phyloP scores from a whole-genome alignment of 2,888 invertebrate species.

The Caenorhabditis doughertyi region DNA sequence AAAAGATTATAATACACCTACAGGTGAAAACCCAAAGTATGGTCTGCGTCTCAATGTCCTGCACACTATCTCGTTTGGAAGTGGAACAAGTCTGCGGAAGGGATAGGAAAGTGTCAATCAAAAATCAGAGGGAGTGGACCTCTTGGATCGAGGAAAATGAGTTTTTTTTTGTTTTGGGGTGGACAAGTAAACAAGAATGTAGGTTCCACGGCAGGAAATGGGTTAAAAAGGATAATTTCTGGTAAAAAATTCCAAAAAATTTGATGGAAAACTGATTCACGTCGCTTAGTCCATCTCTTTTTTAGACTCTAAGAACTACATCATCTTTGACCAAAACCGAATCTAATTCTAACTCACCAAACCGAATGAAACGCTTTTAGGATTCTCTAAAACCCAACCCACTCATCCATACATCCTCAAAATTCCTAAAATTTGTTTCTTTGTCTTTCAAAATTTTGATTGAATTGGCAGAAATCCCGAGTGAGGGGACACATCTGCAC shows the following conservation, averaged over 20 bases:
- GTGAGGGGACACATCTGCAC: slow-evolving; percentile 47
- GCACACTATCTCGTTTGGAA: slow-evolving; percentile 7
- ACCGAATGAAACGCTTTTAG: neutral
- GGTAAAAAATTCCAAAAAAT: neutral
- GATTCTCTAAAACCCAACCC: neutral
- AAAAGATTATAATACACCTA: neutral
- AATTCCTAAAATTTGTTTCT: slow-evolving; percentile 17
- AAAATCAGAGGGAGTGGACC: slow-evolving; percentile 37
- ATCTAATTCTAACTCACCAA: neutral
- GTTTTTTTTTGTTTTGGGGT: slow-evolving; percentile 32
- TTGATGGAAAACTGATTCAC: too few relatives aligned
- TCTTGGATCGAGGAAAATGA: slow-evolving; percentile 4
- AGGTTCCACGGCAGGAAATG: neutral
- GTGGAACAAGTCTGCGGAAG: neutral
- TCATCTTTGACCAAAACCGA: neutral
- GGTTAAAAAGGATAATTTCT: neutral
- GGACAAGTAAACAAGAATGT: slow-evolving; percentile 46
- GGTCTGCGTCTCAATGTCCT: slow-evolving; percentile 45
- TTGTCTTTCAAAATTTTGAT: slow-evolving; percentile 4
- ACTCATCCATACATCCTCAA: slow-evolving; percentile 6
- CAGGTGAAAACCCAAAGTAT: neutral
- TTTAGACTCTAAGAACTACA: neutral
- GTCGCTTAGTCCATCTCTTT: too few relatives aligned
- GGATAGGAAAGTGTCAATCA: slow-evolving; percentile 47
- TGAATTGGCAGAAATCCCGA: neutral